A percentile compares a stretch with the other conserved stretches of the same genome.
Conservation (phyloP, 2,113 vertebrate species). For the Pardalotus punctatus region DNA sequence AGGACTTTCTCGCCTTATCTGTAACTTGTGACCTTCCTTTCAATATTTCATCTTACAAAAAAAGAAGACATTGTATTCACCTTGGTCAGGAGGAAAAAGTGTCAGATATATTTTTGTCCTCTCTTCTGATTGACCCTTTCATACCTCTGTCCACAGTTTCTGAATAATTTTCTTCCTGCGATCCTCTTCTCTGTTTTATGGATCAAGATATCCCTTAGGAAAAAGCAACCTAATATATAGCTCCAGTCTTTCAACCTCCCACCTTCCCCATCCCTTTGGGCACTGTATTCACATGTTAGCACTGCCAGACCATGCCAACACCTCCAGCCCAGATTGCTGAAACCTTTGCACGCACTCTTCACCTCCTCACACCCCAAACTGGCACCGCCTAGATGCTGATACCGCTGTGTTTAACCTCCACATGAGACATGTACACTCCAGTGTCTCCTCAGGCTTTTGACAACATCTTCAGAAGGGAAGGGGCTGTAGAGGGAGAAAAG, state of each 20-base stretch:
- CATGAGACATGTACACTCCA: fast-evolving
- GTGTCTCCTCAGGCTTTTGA: background rate
- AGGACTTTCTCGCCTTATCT: background rate
- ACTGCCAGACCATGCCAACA: background rate
- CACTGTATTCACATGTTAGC: background rate
- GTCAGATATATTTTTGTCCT: background rate
- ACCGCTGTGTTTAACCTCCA: background rate
- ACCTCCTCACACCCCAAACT: background rate
- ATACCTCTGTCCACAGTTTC: background rate
- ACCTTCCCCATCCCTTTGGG: background rate
- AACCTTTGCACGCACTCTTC: background rate
- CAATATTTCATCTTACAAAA: background rate
- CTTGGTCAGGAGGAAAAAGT: background rate
- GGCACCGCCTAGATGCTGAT: fast-evolving
- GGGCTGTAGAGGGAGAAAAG: background rate
- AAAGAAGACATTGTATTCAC: background rate
- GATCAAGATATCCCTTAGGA: background rate
- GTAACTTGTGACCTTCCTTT: background rate
- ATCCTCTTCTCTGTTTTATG: background rate
- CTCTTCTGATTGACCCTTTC: background rate
- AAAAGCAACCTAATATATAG: background rate
- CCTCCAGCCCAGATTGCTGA: background rate
- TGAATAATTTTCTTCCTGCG: background rate
- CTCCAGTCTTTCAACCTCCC: background rate
- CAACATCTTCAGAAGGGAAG: background rate